Evolutionary conservation across 2,888 invertebrate species (phyloP), one percentile per base, ranked within the genome.

Genomic region (Sepioteuthis lessoniana): DNA sequence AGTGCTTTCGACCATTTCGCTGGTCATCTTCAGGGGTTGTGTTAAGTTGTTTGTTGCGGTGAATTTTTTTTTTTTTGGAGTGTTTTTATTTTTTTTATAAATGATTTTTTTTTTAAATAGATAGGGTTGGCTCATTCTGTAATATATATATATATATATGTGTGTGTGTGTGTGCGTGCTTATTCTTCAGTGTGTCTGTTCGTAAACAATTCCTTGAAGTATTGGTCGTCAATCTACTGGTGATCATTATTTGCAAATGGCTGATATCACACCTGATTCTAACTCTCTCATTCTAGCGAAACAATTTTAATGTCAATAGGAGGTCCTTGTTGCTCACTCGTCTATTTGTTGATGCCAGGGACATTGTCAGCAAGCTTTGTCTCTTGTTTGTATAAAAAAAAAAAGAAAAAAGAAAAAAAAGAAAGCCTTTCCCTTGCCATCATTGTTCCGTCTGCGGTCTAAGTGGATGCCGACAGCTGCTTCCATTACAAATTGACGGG

Each of bases 401-500:
- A n/a, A n/a, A n/a, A n/a, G n/a, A n/a, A n/a, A n/a, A n/a, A n/a
- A n/a, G n/a, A n/a, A n/a, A n/a, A n/a, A n/a, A 76, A n/a, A 76
- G 35, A 55, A 28, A 55, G 21, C 25, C 76, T 28, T 76, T 76
- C 76, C 31, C 31, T 76, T 76, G n/a, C 76, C 76, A 8, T n/a
- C 76, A 76, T 76, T 76, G 76, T 76, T 76, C 35, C 16, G 35
- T 76, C n/a, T 76, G n/a, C 76, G 76, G 76, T 76, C 76, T 76
- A 76, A 76, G 76, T 76, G 76, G 76, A 76, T n/a, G 76, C 76
- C 76, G 76, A 76, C 76, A 76, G 76, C 76, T 76, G n/a, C 76
- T 19, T 76, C 76, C 76, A 76, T 8, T 76, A n/a, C n/a, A 76
- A 76, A 76, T 76, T 76, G 76, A 10, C 76, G n/a, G 76, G 76